phyloP scores from a whole-genome alignment of 64 coral and sea anemone genomes.

The Trachythela sp. region DNA sequence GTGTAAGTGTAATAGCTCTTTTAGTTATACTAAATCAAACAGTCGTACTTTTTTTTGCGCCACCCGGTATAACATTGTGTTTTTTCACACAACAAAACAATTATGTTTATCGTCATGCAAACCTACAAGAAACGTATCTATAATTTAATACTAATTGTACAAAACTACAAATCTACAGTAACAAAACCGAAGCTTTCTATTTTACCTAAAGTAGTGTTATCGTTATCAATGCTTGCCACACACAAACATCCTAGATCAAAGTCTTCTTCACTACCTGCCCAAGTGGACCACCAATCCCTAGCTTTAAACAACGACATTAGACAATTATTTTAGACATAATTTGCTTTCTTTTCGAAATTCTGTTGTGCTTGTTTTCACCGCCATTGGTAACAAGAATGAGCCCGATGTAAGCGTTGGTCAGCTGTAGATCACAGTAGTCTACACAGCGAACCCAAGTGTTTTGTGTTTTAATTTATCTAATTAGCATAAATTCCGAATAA shows the following conservation, averaged over 20 bases:
- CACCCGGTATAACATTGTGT: too few species aligned
- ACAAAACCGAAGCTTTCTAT: neutral
- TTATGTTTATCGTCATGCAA: too few species aligned
- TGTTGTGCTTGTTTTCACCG: neutral
- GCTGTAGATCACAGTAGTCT: neutral
- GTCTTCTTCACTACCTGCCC: conserved; percentile 90
- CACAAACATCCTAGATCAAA: conserved; percentile 95
- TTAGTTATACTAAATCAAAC: too few species aligned
- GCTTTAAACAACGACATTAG: conserved; percentile 99
- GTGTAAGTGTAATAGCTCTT: too few species aligned
- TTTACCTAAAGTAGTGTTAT: conserved; percentile 64
- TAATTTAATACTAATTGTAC: too few species aligned
- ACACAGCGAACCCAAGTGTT: too few species aligned
- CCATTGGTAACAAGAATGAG: conserved; percentile 18
- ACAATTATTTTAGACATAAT: neutral
- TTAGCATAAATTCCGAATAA: too few species aligned
- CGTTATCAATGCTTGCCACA: conserved; percentile 92
- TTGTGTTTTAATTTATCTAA: too few species aligned
- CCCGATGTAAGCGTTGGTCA: neutral
- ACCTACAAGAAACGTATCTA: too few species aligned
- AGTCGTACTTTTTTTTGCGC: too few species aligned
- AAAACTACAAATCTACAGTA: too few species aligned
- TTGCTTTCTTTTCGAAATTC: neutral
- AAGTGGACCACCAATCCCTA: conserved; percentile 99
- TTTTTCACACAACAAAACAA: too few species aligned